Evolutionary conservation across 2,113 vertebrate genomes (phyloP).

Genomic region (Pan paniscus): DNA sequence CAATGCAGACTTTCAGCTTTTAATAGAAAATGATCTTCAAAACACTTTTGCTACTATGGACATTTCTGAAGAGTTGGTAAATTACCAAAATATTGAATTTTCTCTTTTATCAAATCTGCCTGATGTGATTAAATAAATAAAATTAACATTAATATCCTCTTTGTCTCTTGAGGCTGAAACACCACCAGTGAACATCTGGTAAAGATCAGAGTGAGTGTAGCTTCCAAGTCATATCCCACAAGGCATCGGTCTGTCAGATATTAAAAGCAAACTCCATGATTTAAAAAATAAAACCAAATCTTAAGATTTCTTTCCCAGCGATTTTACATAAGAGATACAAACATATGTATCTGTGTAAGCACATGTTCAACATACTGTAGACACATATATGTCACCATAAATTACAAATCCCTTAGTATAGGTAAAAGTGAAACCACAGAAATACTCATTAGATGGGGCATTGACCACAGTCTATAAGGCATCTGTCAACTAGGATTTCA

Average conservation of each 20-base stretch:
- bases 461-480: constrained; percentile 33
- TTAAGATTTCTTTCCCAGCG: neutral
- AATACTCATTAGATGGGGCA: constrained; percentile 64
- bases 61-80: constrained; percentile 63
- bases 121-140: constrained; percentile 75
- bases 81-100: constrained; percentile 61
- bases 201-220: constrained; percentile 71
- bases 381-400: constrained; percentile 1
- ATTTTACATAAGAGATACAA: constrained; percentile 4
- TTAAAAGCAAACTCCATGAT: constrained; percentile 36
- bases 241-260: constrained; percentile 54
- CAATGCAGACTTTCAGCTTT: constrained; percentile 40
- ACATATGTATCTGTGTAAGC: constrained; percentile 15
- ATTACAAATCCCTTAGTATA: neutral
- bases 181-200: constrained; percentile 70
- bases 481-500: constrained; percentile 54
- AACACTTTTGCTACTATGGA: constrained; percentile 44
- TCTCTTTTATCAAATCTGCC: constrained; percentile 73
- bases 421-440: constrained; percentile 53
- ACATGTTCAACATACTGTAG: neutral
- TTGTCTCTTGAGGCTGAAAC: constrained; percentile 73
- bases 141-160: constrained; percentile 74
- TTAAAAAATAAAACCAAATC: constrained; percentile 50
- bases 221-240: constrained; percentile 65
- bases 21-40: constrained; percentile 57